Evolutionary conservation across 1,140 invertebrate genomes (phyloP).

Genomic region (Euwallacea similis): DNA sequence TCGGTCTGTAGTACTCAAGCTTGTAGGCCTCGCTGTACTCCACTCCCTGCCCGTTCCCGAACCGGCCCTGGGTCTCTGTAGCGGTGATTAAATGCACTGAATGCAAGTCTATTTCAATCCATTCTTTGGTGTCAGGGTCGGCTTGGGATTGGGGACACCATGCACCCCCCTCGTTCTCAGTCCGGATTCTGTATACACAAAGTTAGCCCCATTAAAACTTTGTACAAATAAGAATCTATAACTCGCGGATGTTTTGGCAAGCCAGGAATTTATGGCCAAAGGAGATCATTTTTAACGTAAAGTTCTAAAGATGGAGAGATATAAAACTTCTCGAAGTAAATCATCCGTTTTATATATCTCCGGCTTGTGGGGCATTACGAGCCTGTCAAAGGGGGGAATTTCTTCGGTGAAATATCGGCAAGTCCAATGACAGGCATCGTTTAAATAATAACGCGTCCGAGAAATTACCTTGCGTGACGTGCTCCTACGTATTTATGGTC

Average conservation of each 20-base stretch:
- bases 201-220: neutral
- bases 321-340: slow-evolving; percentile 23
- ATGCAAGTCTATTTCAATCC: slow-evolving; percentile 77
- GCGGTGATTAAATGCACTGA: slow-evolving; percentile 74
- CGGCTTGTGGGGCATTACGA: slow-evolving; percentile 3
- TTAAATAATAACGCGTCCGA: neutral
- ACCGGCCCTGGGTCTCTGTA: slow-evolving; percentile 83
- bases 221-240: neutral
- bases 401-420: neutral
- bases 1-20: slow-evolving; percentile 76
- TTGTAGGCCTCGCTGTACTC: slow-evolving; percentile 79
- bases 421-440: neutral
- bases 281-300: slow-evolving; percentile 27
- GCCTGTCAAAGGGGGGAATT: slow-evolving; percentile 1
- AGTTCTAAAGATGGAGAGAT: slow-evolving; percentile 6
- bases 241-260: neutral
- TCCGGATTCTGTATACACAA: slow-evolving; percentile 48
- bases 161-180: slow-evolving; percentile 78
- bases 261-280: slow-evolving; percentile 15
- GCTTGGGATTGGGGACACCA: slow-evolving; percentile 82
- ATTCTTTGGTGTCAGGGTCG: slow-evolving; percentile 72
- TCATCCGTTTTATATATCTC: slow-evolving; percentile 27
- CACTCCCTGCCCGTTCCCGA: slow-evolving; percentile 80
- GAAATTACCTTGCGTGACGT: slow-evolving; percentile 80
- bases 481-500: slow-evolving; percentile 88